These are phyloP conservation scores for Spermophilus dauricus DNA, from an alignment of 2,113 vertebrate genomes.

Conservation along the genomic window DNA sequence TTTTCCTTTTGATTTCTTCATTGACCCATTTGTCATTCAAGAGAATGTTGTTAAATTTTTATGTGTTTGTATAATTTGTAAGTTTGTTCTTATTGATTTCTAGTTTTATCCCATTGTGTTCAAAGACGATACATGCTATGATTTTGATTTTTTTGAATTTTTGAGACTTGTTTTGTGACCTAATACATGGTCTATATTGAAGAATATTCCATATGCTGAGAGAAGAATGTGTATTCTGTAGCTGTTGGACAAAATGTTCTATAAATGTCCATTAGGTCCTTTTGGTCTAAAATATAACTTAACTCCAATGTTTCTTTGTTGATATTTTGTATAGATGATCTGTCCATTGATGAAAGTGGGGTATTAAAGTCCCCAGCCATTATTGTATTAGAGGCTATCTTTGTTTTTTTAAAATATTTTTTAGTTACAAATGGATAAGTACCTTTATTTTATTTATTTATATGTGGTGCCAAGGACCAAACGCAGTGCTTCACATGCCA, in stretches of 20 bases:
- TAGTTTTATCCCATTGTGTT: neutral
- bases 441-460: too few relatives aligned
- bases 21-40: neutral
- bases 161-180: neutral
- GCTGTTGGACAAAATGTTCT: neutral
- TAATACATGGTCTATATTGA: neutral
- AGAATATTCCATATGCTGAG: neutral
- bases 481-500: neutral
- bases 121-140: neutral
- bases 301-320: neutral
- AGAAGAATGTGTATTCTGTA: neutral
- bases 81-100: neutral
- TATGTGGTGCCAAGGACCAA: too few relatives aligned
- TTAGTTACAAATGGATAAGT: too few relatives aligned
- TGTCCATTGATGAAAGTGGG: neutral
- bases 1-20: neutral
- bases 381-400: neutral
- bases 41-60: neutral
- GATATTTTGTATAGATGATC: neutral
- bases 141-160: neutral
- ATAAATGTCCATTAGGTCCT: neutral
- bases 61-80: neutral
- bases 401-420: neutral
- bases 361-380: neutral
- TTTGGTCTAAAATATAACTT: neutral